phyloP scores from a whole-genome alignment of 2,797 vertebrate species.

The Phaenicophaeus curvirostris region DNA sequence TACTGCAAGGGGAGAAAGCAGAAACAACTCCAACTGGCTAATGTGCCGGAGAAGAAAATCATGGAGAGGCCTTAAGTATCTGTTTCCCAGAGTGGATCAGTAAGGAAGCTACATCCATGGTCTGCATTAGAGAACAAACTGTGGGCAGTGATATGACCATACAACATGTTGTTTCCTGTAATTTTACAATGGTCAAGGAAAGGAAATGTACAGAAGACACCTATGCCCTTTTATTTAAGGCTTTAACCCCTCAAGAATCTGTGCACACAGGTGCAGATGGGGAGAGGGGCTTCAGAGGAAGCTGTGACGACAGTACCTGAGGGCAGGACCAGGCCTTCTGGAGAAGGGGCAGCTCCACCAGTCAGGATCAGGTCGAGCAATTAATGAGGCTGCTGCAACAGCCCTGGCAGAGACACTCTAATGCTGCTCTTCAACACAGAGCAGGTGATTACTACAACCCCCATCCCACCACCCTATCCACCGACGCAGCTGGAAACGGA shows the following conservation, averaged over 20 bases:
- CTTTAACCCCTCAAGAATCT: not conserved
- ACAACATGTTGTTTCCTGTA: not conserved
- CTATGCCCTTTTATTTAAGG: not conserved
- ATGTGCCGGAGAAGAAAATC: not conserved
- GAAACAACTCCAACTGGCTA: not conserved
- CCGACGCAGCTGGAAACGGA: not conserved
- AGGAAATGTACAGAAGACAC: not conserved
- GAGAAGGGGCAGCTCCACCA: not conserved
- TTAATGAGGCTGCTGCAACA: not conserved
- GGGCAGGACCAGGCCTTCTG: not conserved
- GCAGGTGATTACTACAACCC: not conserved
- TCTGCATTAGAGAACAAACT: not conserved
- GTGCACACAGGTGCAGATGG: not conserved
- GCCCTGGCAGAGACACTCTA: not conserved
- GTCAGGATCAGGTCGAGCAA: not conserved
- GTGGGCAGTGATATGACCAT: not conserved
- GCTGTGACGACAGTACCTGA: not conserved
- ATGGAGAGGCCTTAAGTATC: not conserved
- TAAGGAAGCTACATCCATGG: not conserved
- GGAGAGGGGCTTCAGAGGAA: not conserved
- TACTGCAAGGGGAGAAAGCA: not conserved
- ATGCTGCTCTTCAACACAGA: not conserved
- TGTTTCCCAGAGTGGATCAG: not conserved
- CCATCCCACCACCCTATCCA: not conserved
- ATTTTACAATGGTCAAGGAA: not conserved